Evolutionary conservation across 2,113 vertebrate species (phyloP).

Genomic region (Tenrec ecaudatus): DNA sequence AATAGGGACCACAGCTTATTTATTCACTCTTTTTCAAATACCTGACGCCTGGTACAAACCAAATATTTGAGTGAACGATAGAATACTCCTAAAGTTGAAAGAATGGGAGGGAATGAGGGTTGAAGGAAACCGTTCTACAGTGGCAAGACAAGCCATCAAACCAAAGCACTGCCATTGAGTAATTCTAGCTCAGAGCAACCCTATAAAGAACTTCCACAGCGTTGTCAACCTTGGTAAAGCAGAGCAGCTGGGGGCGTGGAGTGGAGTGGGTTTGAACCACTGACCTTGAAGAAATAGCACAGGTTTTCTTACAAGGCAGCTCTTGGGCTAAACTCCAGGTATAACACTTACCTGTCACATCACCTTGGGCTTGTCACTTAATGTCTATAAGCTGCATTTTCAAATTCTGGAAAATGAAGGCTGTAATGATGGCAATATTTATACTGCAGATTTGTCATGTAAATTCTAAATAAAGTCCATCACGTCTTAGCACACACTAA

Average conservation of each 20-base stretch:
- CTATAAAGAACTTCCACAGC: too few relatives aligned
- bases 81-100: neutral
- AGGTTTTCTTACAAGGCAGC: neutral
- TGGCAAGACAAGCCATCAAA: too few relatives aligned
- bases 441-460: conserved; percentile 2
- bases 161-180: too few relatives aligned
- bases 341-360: neutral
- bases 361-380: neutral
- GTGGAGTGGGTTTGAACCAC: too few relatives aligned
- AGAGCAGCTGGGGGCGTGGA: too few relatives aligned
- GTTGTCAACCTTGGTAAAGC: too few relatives aligned
- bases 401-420: conserved; percentile 23
- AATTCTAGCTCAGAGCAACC: too few relatives aligned
- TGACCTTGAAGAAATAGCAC: neutral
- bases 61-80: conserved; percentile 23
- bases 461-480: conserved; percentile 10
- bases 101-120: neutral
- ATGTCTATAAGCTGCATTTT: conserved; percentile 18
- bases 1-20: neutral
- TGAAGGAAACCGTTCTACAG: neutral
- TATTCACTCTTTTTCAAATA: neutral
- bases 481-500: conserved; percentile 5
- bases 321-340: neutral
- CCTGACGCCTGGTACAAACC: neutral
- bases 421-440: conserved; percentile 20